Base-by-base conservation (phyloP, 2,797 vertebrate species). In the Protosalanx chinensis region DNA sequence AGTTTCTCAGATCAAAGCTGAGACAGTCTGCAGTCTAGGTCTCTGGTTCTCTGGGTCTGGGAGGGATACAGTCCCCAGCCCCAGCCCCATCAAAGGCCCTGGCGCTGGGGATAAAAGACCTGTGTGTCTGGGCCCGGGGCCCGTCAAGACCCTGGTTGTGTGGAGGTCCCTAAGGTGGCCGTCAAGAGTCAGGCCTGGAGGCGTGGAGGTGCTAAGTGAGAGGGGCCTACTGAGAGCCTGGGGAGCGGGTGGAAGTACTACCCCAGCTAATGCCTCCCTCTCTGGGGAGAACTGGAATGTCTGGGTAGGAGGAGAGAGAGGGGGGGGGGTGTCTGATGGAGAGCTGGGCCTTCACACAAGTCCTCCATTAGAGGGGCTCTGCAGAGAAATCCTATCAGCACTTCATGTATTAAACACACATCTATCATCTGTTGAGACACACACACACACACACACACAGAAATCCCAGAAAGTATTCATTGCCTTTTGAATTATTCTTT, bases 381-480 rank as follows among this genome's bases (percentile, higher is more conserved):
- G 70, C 84, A 87, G 87, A 87, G 67, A 84, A 82, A 85, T 79
- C 74, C 82, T 82, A 82, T 88, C 84, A 89, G 78, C 88, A 88
- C 87, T 86, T 87, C 84, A 87, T 89, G 85, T 77, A 87, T 89
- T 88, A 87, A 76, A 76, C 63, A 74, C 62, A 80, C 79, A 81
- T 81, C 79, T 87, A 87, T 86, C 85, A 81, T 79, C 73, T 79
- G 74, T 74, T 59, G 30, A 77, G 72, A 73, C 78, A 76, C 77
- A 77, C 53, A 51, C 68, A 58, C n/a, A 27, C 71, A 71, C 58
- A 35, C 49, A 6, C 60, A 37, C 74, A 75, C 51, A 76, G 67
- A 73, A 20, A 30, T 27, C 8, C 16, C 63, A 12, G 37, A 41
- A 41, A 41, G 37, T 13, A 16, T 10, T 1, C 15, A 2, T 12